A percentile compares a stretch with the other conserved stretches of the same genome.
Evolutionary conservation across 2,113 vertebrate genomes (phyloP).

Genomic region (Aspiorhynchus laticeps): DNA sequence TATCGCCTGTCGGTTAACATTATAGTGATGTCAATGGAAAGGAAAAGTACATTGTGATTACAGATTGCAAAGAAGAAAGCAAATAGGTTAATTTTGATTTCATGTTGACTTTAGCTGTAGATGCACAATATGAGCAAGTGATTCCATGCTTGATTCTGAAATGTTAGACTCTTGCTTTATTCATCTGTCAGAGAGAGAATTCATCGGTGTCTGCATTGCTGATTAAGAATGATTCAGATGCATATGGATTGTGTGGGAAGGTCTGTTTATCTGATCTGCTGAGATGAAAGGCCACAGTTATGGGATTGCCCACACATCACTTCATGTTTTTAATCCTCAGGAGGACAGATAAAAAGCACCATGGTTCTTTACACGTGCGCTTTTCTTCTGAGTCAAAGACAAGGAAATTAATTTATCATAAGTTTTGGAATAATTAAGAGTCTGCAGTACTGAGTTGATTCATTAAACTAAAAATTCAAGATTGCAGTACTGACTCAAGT

Average conservation of each 20-base stretch:
- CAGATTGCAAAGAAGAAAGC: not conserved
- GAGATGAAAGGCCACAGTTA: constrained; percentile 57
- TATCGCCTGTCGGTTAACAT: not conserved
- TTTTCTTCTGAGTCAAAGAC: constrained; percentile 4
- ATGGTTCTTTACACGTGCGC: not conserved
- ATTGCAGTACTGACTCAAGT: not conserved
- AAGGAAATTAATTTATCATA: constrained; percentile 1
- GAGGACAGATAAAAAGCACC: constrained; percentile 44
- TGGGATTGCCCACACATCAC: constrained; percentile 49
- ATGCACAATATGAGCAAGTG: not conserved
- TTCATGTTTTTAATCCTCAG: constrained; percentile 42
- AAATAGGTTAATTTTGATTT: not conserved
- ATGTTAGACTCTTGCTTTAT: constrained; percentile 31
- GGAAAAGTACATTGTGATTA: not conserved
- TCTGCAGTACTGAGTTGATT: not conserved
- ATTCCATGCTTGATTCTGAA: constrained; percentile 2
- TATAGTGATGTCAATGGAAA: not conserved
- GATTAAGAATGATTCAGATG: constrained; percentile 58
- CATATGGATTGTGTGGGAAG: constrained; percentile 58
- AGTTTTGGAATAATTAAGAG: not conserved
- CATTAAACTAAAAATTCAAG: not conserved
- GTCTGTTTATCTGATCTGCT: constrained; percentile 49
- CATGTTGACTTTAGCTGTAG: not conserved
- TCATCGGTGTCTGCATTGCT: constrained; percentile 24
- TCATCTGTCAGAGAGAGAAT: constrained; percentile 35